Conservation (phyloP, 2,113 vertebrate genomes). For the Pionites leucogaster region DNA sequence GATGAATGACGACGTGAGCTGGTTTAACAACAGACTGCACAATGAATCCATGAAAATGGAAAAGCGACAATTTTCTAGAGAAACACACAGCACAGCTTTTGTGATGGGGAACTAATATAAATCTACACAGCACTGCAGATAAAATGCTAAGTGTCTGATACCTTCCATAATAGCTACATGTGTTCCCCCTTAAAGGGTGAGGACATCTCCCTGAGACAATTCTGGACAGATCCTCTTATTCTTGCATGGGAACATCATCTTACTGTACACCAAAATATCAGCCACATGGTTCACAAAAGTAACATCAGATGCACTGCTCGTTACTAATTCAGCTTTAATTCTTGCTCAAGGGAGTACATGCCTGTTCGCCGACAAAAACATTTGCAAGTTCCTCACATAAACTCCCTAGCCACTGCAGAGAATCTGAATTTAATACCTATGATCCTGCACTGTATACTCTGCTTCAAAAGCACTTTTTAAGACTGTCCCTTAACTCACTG, state of each 20-base stretch:
- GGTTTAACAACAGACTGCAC: neutral
- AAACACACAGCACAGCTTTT: neutral
- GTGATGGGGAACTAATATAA: rapidly evolving
- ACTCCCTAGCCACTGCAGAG: neutral
- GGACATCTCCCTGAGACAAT: neutral
- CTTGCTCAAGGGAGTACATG: neutral
- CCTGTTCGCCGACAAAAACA: neutral
- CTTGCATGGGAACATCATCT: neutral
- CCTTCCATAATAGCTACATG: rapidly evolving
- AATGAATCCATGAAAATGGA: neutral
- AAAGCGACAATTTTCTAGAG: neutral
- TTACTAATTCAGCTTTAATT: neutral
- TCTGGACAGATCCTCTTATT: neutral
- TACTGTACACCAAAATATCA: neutral
- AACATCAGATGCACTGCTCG: rapidly evolving
- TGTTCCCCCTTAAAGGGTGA: neutral
- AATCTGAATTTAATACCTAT: neutral
- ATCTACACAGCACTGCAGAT: neutral
- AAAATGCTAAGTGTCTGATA: rapidly evolving
- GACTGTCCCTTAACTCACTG: neutral
- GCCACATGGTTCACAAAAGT: neutral
- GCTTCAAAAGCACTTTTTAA: neutral
- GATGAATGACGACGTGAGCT: neutral
- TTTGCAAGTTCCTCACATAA: neutral
- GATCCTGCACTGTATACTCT: neutral